Conservation (phyloP, 2,888 invertebrate species). For the Synergus laeviventris region DNA sequence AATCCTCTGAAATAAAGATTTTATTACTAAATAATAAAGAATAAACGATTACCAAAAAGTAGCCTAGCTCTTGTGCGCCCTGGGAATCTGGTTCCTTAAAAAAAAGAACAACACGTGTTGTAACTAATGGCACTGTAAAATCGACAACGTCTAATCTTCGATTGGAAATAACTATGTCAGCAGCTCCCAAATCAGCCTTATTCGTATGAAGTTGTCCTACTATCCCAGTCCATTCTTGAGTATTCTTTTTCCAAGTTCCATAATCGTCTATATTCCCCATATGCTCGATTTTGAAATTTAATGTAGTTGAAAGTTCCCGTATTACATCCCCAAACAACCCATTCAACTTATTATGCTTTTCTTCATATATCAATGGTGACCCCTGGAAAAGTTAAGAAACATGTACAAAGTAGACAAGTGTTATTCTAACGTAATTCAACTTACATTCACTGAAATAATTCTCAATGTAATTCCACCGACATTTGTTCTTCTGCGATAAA, state of each 20-base stretch:
- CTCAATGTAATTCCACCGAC: constrained; percentile 54
- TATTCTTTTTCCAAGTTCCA: constrained; percentile 52
- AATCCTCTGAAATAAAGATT: too few relatives aligned
- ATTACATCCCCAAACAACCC: constrained; percentile 21
- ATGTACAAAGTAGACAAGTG: background rate
- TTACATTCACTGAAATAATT: constrained; percentile 54
- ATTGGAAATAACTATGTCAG: constrained; percentile 49
- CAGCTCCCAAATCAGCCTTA: constrained; percentile 60
- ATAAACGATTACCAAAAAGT: constrained; percentile 10
- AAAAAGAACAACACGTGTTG: constrained; percentile 50
- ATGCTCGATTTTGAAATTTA: constrained; percentile 54
- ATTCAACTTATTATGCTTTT: background rate
- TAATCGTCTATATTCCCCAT: constrained; percentile 41
- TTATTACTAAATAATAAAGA: background rate
- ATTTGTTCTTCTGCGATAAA: constrained; percentile 55
- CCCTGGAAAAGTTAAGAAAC: background rate
- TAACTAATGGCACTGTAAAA: constrained; percentile 59
- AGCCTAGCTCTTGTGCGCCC: constrained; percentile 6
- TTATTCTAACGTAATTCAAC: too few relatives aligned
- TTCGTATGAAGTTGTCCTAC: constrained; percentile 48
- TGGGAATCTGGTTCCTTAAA: constrained; percentile 48
- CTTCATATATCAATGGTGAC: constrained; percentile 13
- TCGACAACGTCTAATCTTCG: constrained; percentile 56
- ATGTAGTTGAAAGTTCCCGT: constrained; percentile 4
- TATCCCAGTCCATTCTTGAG: constrained; percentile 57